Percentiles rank a stretch among this genome's conserved stretches.
Evolutionary conservation across 1,140 invertebrate species (phyloP).

Genomic region (Drosophila littoralis): DNA sequence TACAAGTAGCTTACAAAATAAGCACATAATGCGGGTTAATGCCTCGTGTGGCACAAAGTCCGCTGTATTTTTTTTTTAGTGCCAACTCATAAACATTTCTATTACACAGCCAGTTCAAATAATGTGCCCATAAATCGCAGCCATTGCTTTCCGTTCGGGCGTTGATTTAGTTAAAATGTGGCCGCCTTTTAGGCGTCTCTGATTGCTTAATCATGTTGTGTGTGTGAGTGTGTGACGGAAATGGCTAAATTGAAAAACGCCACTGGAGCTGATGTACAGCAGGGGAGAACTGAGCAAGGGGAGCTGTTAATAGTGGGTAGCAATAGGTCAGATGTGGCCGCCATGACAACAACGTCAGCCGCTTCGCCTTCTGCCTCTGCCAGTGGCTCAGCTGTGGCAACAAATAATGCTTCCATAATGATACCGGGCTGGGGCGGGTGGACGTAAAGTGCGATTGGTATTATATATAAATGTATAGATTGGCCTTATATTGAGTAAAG

Average conservation of each 20-base stretch:
- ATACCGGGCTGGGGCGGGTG: slow-evolving; percentile 12
- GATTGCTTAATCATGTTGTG: slow-evolving; percentile 79
- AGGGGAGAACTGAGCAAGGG: not conserved
- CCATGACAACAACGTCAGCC: slow-evolving; percentile 11
- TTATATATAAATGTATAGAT: slow-evolving; percentile 16
- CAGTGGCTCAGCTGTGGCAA: slow-evolving; percentile 33
- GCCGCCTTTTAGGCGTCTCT: slow-evolving; percentile 53
- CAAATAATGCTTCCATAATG: slow-evolving; percentile 54
- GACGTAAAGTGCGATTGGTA: slow-evolving; percentile 2
- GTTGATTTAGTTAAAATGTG: slow-evolving; percentile 62
- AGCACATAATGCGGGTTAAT: slow-evolving; percentile 55
- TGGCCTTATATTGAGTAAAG: slow-evolving; percentile 37
- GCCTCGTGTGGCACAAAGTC: slow-evolving; percentile 33
- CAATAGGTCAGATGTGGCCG: slow-evolving; percentile 22
- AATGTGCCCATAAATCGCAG: slow-evolving; percentile 71
- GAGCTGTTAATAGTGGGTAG: slow-evolving; percentile 13
- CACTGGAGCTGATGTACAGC: slow-evolving; percentile 56
- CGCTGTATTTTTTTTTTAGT: slow-evolving; percentile 50
- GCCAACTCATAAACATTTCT: slow-evolving; percentile 67
- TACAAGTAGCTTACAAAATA: not conserved
- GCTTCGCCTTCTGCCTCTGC: not conserved
- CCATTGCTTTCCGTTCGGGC: slow-evolving; percentile 40
- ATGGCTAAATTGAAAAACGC: slow-evolving; percentile 75
- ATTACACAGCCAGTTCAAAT: slow-evolving; percentile 44
- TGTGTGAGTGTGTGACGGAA: slow-evolving; percentile 61